phyloP scores from a whole-genome alignment of 2,888 invertebrate genomes.

The Tryphoninae sp. region DNA sequence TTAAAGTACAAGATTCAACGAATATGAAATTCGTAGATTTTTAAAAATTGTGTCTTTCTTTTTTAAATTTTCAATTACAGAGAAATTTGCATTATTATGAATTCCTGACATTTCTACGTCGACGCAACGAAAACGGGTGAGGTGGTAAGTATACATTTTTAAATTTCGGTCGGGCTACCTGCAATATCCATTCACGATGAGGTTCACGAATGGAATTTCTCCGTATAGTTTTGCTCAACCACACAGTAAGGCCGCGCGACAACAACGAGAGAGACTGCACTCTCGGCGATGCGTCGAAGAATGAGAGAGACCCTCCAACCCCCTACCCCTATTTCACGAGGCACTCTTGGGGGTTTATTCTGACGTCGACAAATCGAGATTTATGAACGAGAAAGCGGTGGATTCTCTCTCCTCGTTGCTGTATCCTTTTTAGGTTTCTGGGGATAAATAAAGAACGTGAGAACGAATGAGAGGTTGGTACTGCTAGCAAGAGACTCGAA shows the following conservation, averaged over 20 bases:
- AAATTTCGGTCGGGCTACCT: constrained; percentile 27
- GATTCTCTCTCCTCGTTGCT: constrained; percentile 19
- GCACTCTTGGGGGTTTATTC: constrained; percentile 45
- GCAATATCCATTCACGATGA: constrained; percentile 30
- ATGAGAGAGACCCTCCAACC: background rate
- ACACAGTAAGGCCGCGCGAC: constrained; percentile 1
- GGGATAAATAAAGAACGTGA: constrained; percentile 36
- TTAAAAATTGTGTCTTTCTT: too few species aligned
- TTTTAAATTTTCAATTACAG: too few species aligned
- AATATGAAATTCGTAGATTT: too few species aligned
- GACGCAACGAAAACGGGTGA: background rate
- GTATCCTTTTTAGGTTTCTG: constrained; percentile 17
- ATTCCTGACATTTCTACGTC: background rate
- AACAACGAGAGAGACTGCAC: constrained; percentile 14
- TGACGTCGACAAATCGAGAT: constrained; percentile 74
- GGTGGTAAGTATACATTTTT: constrained; percentile 4
- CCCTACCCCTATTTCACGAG: background rate
- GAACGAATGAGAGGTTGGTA: background rate
- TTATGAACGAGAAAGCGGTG: constrained; percentile 71
- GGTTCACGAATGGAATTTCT: constrained; percentile 7
- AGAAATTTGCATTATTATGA: too few species aligned
- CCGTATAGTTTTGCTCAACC: background rate
- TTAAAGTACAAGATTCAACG: too few species aligned
- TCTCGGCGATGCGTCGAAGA: constrained; percentile 31
- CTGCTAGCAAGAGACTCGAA: background rate